These are phyloP conservation scores for Drosophila elegans DNA, from an alignment of 1,140 invertebrate species.

Conservation along the genomic window DNA sequence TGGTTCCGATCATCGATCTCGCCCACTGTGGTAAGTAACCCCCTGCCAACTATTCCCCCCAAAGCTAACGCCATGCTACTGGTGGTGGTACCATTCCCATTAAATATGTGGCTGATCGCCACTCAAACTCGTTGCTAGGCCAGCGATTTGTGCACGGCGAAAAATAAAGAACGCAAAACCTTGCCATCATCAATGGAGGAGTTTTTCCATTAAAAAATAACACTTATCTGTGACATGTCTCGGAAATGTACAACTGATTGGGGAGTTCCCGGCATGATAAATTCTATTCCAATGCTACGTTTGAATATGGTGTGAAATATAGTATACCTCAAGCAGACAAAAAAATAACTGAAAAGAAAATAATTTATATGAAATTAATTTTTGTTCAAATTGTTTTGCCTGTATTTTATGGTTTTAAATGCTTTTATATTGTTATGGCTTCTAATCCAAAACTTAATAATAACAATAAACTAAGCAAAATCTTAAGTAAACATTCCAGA, in stretches of 20 bases:
- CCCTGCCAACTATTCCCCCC: background rate
- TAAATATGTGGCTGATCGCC: slow-evolving; percentile 5
- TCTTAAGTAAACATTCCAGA: background rate
- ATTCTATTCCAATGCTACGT: background rate
- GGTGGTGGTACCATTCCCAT: background rate
- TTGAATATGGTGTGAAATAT: background rate
- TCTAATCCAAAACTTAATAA: background rate
- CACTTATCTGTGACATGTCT: slow-evolving; percentile 9
- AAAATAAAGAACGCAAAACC: background rate
- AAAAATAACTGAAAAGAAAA: background rate
- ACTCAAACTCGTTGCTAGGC: slow-evolving; percentile 42
- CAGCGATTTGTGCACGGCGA: slow-evolving; percentile 4
- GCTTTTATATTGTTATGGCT: background rate
- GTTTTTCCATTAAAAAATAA: slow-evolving; percentile 5
- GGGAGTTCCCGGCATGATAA: background rate
- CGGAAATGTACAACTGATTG: background rate
- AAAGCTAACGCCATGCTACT: background rate
- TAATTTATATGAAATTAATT: background rate
- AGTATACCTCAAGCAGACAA: background rate
- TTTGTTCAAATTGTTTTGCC: background rate
- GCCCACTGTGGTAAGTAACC: slow-evolving; percentile 89
- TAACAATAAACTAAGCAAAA: background rate
- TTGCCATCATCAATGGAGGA: slow-evolving; percentile 2
- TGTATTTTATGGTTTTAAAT: background rate
- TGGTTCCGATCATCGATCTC: slow-evolving; percentile 91